These are phyloP conservation scores for Wasmannia auropunctata DNA, from an alignment of 1,140 invertebrate species.

Conservation along the genomic window DNA sequence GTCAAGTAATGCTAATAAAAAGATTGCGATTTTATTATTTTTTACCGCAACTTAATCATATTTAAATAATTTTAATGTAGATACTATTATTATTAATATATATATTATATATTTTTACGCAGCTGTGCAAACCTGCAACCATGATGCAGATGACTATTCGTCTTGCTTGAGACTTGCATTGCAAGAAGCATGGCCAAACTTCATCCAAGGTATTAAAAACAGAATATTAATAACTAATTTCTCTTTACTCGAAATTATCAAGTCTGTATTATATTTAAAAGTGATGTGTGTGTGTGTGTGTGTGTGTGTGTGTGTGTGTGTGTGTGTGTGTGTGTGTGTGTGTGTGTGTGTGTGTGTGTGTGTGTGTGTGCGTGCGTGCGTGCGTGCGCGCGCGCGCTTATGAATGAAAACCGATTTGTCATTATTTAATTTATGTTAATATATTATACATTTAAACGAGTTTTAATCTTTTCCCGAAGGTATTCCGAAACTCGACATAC, in stretches of 20 bases:
- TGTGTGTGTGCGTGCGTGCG: too few relatives aligned
- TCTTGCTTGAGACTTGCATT: conserved; percentile 82
- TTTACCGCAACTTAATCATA: neutral
- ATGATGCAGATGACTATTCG: conserved; percentile 77
- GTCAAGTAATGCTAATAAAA: neutral
- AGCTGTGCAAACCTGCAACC: conserved; percentile 79
- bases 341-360: too few relatives aligned
- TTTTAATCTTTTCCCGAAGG: conserved; percentile 74
- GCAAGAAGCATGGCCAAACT: conserved; percentile 82
- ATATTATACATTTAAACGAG: neutral
- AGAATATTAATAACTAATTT: neutral
- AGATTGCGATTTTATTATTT: neutral
- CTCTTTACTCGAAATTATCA: neutral
- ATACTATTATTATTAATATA: neutral
- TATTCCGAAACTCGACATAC: conserved; percentile 84
- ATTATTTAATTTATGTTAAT: neutral
- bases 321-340: too few relatives aligned
- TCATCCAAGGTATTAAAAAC: conserved; percentile 78
- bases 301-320: too few relatives aligned
- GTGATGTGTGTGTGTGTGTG: too few relatives aligned
- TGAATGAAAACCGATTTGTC: neutral
- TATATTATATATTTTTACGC: conserved; percentile 57
- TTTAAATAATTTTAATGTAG: neutral
- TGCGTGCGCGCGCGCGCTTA: too few relatives aligned
- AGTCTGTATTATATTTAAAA: conserved; percentile 15